These are phyloP conservation scores for Lepeophtheirus salmonis DNA, from an alignment of 1,140 invertebrate species.

Conservation along the genomic window DNA sequence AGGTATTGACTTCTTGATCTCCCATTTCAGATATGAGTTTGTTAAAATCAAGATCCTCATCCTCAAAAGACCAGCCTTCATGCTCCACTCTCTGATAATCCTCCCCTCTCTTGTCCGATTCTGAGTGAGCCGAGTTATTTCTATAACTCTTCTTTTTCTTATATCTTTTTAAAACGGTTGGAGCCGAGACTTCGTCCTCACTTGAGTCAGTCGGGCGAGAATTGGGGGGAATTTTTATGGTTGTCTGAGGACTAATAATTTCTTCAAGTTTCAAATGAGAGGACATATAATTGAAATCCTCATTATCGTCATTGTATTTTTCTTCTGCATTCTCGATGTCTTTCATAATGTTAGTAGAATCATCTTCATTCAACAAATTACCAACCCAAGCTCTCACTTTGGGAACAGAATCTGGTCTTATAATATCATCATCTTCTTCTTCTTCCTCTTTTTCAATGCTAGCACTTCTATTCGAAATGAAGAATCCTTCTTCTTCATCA, in stretches of 20 bases:
- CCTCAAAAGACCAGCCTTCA: slow-evolving; percentile 15
- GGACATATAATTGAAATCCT: not conserved
- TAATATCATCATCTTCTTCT: not conserved
- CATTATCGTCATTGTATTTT: not conserved
- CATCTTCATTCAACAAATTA: too few species aligned
- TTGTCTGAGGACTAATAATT: too few species aligned
- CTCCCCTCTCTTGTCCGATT: not conserved
- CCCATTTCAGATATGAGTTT: slow-evolving; percentile 6
- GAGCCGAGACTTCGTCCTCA: not conserved
- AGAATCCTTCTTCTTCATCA: slow-evolving; percentile 5
- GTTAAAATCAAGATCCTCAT: slow-evolving; percentile 7
- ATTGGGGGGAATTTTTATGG: too few species aligned
- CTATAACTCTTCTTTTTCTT: too few species aligned
- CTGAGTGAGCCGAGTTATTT: too few species aligned
- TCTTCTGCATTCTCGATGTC: slow-evolving; percentile 6
- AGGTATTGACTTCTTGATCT: not conserved
- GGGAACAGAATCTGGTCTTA: not conserved
- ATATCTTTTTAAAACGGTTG: too few species aligned
- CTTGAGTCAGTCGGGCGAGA: not conserved
- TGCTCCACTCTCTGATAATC: not conserved
- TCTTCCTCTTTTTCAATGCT: too few species aligned
- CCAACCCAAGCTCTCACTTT: too few species aligned
- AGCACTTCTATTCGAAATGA: too few species aligned
- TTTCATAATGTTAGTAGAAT: not conserved
- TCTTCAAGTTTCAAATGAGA: not conserved